Evolutionary conservation across 35 echinoderm and acorn worm species (phyloP).

Genomic region (Apostichopus japonicus): DNA sequence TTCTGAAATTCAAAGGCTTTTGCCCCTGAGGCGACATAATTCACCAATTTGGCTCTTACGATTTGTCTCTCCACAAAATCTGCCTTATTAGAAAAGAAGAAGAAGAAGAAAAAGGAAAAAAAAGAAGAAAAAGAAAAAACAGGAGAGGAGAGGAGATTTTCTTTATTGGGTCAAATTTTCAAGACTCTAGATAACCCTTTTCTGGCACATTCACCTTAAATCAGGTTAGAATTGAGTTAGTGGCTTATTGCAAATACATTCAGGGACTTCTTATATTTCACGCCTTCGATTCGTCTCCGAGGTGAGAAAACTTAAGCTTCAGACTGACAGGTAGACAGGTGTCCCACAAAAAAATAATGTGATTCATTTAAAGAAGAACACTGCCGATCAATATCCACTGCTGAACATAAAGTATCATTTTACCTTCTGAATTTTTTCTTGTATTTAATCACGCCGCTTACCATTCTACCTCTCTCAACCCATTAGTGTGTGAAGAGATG

Average conservation of each 20-base stretch:
- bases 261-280: conserved; percentile 26
- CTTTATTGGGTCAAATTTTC: conserved; percentile 53
- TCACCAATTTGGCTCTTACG: conserved; percentile 28
- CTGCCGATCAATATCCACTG: conserved; percentile 25
- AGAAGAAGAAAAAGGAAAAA: not conserved
- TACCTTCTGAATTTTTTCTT: conserved; percentile 32
- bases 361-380: conserved; percentile 39
- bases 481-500: conserved; percentile 34
- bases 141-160: not conserved
- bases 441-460: conserved; percentile 11
- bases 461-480: conserved; percentile 13
- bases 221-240: conserved; percentile 55
- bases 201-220: conserved; percentile 51
- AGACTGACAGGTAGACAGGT: conserved; percentile 47
- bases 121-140: too few relatives aligned
- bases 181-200: conserved; percentile 21
- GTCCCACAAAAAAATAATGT: conserved; percentile 43
- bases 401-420: conserved; percentile 37
- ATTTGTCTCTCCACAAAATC: conserved; percentile 16
- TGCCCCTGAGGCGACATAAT: conserved; percentile 47
- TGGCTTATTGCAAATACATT: conserved; percentile 45
- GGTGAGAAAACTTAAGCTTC: conserved; percentile 28
- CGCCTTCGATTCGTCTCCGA: conserved; percentile 45
- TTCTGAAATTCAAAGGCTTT: conserved; percentile 47
- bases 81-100: conserved; percentile 27